Evolutionary conservation across 2,797 vertebrate genomes (phyloP).

Genomic region (Trichosurus vulpecula): DNA sequence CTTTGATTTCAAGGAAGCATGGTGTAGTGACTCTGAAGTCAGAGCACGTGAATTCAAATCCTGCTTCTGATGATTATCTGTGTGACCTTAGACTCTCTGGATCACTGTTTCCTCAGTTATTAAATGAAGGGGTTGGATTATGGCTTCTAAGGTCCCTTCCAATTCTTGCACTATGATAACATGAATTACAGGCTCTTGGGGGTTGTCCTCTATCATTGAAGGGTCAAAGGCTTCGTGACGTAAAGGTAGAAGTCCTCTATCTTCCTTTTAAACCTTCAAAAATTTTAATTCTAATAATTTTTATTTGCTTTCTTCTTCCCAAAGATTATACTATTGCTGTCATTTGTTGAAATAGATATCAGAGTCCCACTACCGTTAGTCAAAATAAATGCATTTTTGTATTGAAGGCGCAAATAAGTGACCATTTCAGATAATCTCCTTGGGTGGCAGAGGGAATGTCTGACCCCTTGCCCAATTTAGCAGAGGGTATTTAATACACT

Average conservation of each 20-base stretch:
- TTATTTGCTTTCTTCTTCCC: not conserved
- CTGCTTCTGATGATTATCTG: not conserved
- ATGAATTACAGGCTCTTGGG: not conserved
- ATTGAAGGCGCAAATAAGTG: not conserved
- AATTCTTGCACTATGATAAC: not conserved
- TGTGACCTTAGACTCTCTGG: not conserved
- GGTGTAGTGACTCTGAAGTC: not conserved
- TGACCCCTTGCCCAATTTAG: conserved; percentile 21
- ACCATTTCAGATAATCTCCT: conserved; percentile 16
- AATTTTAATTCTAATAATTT: not conserved
- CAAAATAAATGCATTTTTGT: not conserved
- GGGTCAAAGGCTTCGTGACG: not conserved
- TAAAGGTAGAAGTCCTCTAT: not conserved
- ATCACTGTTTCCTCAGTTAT: not conserved
- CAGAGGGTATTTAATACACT: not conserved
- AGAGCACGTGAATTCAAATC: not conserved
- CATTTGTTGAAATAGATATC: not conserved
- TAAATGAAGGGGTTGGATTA: not conserved
- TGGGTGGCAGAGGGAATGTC: not conserved
- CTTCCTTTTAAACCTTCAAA: not conserved
- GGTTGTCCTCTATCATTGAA: not conserved
- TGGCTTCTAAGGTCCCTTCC: not conserved
- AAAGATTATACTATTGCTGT: not conserved
- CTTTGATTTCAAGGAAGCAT: not conserved
- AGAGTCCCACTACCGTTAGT: not conserved